Evolutionary conservation across 2,113 vertebrate species (phyloP), one percentile per base, ranked within the genome.

Genomic region (Trinectes maculatus): DNA sequence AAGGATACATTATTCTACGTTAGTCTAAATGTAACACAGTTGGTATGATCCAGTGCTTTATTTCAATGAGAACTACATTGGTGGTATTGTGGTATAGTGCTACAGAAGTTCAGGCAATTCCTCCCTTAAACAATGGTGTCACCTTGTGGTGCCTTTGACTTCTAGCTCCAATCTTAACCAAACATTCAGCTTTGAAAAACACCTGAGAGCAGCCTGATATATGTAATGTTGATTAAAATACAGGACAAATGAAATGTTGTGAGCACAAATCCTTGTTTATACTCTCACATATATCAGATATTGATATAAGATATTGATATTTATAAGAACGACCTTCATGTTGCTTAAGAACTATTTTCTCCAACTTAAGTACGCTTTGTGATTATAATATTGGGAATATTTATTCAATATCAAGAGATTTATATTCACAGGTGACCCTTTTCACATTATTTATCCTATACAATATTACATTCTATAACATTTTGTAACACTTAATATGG

Each of bases 101-200:
- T 3, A 29, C 11, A 18, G 21, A 10, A 21, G 9, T 13, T 57
- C 0, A 37, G 18, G 6, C 1, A 18, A 47, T 6, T 53, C 26
- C 10, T 21, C 3, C 10, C 18, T 25, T 31, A 36, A 40, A 11
- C 48, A 71, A 3, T 77, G 56, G 79, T 70, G 18, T 15, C 84
- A 69, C 63, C 85, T 67, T 48, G 79, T 85, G 85, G 83, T 11
- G 3, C 11, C 57, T 37, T 28, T 24, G 47, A 28, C 10, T 18
- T 66, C 29, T 16, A 71, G 66, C 54, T 21, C 19, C 5, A 47
- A 8, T 57, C 19, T 0, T 3, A 54, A 53, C 26, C 29, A 9
- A 37, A 57, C n/a, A 60, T 6, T 46, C 46, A 43, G 10, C 13
- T 18, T 5, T 10, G 4, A n/a, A n/a, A n/a, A 18, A 42, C n/a